Evolutionary conservation across 2,797 vertebrate genomes (phyloP).

Genomic region (Buceros bicornis): DNA sequence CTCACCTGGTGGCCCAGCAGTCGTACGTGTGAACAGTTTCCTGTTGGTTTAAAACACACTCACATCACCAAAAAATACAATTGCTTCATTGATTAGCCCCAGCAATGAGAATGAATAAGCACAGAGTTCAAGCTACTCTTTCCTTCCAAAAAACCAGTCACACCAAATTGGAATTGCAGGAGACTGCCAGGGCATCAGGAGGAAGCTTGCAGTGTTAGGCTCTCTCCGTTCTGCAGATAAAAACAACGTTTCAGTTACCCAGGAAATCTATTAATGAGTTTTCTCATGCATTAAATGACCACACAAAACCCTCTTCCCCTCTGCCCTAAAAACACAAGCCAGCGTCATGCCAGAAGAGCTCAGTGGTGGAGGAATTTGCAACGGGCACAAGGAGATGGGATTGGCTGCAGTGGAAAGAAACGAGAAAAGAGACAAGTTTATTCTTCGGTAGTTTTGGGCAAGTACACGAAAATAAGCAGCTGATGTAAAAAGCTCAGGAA

Average conservation of each 20-base stretch:
- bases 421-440: not conserved
- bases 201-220: slow-evolving; percentile 21
- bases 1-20: not conserved
- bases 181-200: slow-evolving; percentile 42
- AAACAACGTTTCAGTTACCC: slow-evolving; percentile 55
- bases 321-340: slow-evolving; percentile 35
- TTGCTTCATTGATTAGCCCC: slow-evolving; percentile 34
- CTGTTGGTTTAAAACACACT: not conserved
- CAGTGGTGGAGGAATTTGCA: not conserved
- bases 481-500: not conserved
- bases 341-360: slow-evolving; percentile 31
- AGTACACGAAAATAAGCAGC: not conserved
- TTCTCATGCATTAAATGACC: slow-evolving; percentile 71
- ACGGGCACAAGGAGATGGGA: not conserved
- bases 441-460: not conserved
- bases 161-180: slow-evolving; percentile 37
- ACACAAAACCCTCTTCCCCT: slow-evolving; percentile 56
- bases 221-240: slow-evolving; percentile 11
- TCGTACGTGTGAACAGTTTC: not conserved
- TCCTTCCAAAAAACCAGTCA: slow-evolving; percentile 42
- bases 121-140: not conserved
- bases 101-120: slow-evolving; percentile 13
- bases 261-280: slow-evolving; percentile 64
- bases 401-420: not conserved
- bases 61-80: slow-evolving; percentile 10